Evolutionary conservation across 2,888 invertebrate genomes (phyloP), one percentile per base, ranked within the genome.

Genomic region (Margaritifera margaritifera): DNA sequence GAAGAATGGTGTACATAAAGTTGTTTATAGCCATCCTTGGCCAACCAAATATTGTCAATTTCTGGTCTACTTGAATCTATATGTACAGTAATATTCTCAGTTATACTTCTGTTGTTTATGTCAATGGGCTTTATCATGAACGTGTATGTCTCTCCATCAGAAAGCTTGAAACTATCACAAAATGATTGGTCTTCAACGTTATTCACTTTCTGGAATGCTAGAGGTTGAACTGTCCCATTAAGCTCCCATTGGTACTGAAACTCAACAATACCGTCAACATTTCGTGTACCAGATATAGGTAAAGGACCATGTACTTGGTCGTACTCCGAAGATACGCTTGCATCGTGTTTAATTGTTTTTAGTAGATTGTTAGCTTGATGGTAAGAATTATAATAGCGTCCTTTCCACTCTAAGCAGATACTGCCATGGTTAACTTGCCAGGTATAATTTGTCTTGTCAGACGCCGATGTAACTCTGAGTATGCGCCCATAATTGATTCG

Each of bases 21-120:
- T 51, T 57, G 61, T 22, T 70, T 56, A 6, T 71, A 68, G 5
- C 75, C 78, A 58, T 74, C 75, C 53, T 76, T 74, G n/a, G 31
- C 65, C 5, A 81, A 58, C 66, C 79, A 77, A 4, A 79, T 66
- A 55, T 79, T 67, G 11, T 72, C 64, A 15, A 80, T 74, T 31
- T 74, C 72, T 3, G 83, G 80, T 18, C 51, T 69, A 50, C 74
- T 71, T 18, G 70, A 54, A 58, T 81, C 81, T 22, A 80, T 78
- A 66, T 69, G 62, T 62, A 79, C 71, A 1, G 66, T 64, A 15
- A 71, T 54, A 42, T 70, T 69, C 31, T 80, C 78, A 20, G 58
- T 54, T 5, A 66, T 63, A 4, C 67, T 71, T 50, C 78, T 72
- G 24, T 65, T 60, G 50, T 69, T 74, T 15, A 81, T 68, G 57